Evolutionary conservation across 2,113 vertebrate genomes (phyloP).

Genomic region (Dicaeum eximium): DNA sequence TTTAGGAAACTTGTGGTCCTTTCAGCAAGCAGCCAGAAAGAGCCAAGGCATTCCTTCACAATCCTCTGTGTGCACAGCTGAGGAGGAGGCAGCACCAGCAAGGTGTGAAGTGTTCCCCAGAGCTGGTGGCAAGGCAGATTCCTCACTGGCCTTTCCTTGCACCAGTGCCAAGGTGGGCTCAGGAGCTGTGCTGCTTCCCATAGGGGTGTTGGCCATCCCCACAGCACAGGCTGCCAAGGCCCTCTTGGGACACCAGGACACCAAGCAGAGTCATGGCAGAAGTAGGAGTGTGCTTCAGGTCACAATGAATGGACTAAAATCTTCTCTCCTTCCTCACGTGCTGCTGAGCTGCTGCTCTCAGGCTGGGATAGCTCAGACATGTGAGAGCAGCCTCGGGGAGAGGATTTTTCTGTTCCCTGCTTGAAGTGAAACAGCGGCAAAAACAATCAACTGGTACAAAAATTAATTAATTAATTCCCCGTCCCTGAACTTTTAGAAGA

Average conservation of each 20-base stretch:
- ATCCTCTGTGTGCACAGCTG: rapidly evolving
- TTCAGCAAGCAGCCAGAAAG: not conserved
- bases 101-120: not conserved
- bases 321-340: not conserved
- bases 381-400: rapidly evolving
- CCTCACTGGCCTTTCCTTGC: not conserved
- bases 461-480: not conserved
- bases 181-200: not conserved
- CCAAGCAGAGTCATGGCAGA: not conserved
- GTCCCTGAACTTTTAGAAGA: not conserved
- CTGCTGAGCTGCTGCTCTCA: not conserved
- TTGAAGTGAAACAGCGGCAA: not conserved
- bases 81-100: not conserved
- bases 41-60: not conserved
- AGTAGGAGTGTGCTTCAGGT: not conserved
- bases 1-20: not conserved
- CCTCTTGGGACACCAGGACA: not conserved
- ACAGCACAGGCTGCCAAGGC: rapidly evolving
- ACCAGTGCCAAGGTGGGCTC: rapidly evolving
- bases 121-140: not conserved
- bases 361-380: not conserved
- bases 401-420: not conserved
- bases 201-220: not conserved
- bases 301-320: not conserved
- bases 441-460: not conserved